Evolutionary conservation across 2,113 vertebrate species (phyloP).

Genomic region (Protobothrops mucrosquamatus): DNA sequence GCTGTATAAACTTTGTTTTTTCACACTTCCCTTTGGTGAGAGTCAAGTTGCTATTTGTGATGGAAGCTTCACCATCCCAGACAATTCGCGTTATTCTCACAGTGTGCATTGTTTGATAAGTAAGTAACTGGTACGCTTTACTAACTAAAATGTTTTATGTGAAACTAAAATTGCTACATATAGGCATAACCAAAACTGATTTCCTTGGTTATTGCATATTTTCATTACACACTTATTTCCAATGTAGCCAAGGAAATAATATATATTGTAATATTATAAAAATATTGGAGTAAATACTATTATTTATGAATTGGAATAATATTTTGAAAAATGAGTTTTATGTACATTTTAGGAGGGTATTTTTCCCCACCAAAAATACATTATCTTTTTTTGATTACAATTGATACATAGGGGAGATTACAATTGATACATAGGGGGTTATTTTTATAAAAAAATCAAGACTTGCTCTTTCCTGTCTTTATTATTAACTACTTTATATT

Average conservation of each 20-base stretch:
- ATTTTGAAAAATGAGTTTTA: not conserved
- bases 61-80: slow-evolving; percentile 91
- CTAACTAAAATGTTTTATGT: fast-evolving
- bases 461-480: no score
- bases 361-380: no score
- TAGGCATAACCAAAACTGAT: not conserved
- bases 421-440: not conserved
- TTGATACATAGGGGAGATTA: not conserved
- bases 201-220: not conserved
- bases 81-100: slow-evolving; percentile 89
- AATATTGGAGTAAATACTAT: not conserved
- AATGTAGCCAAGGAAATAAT: not conserved
- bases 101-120: slow-evolving; percentile 91
- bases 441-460: not conserved
- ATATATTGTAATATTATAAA: not conserved
- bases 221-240: not conserved
- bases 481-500: not conserved
- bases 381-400: not conserved
- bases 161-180: not conserved
- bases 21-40: slow-evolving; percentile 95
- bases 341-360: no score
- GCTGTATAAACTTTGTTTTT: slow-evolving; percentile 99
- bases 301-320: not conserved
- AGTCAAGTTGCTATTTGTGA: slow-evolving; percentile 99
- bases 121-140: slow-evolving; percentile 70